Evolutionary conservation across 2,113 vertebrate species (phyloP).

Genomic region (Siphamia tubifer): DNA sequence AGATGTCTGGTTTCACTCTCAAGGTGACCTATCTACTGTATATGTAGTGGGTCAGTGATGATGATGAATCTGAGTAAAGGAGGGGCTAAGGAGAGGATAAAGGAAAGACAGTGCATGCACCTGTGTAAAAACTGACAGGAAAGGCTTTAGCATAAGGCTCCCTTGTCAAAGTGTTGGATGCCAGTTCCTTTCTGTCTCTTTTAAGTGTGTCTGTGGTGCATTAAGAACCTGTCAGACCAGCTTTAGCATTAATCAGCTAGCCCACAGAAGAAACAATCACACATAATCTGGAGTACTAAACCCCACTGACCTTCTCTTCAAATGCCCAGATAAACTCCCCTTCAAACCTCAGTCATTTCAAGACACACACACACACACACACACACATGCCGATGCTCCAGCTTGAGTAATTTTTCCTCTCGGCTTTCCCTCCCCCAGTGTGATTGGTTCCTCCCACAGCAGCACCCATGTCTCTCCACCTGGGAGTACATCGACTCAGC

Average conservation of each 20-base stretch:
- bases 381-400: slow-evolving; percentile 5
- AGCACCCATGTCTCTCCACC: slow-evolving; percentile 62
- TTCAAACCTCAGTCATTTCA: slow-evolving; percentile 57
- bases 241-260: slow-evolving; percentile 74
- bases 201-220: slow-evolving; percentile 62
- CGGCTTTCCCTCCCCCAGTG: neutral
- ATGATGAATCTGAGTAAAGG: slow-evolving; percentile 15
- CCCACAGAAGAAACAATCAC: slow-evolving; percentile 68
- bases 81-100: neutral
- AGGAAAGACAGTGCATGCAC: slow-evolving; percentile 12
- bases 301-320: slow-evolving; percentile 70
- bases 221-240: slow-evolving; percentile 71
- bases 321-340: slow-evolving; percentile 61
- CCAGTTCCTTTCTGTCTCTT: slow-evolving; percentile 48
- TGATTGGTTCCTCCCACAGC: slow-evolving; percentile 51
- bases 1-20: slow-evolving; percentile 50
- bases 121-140: slow-evolving; percentile 30
- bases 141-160: slow-evolving; percentile 63
- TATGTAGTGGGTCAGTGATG: slow-evolving; percentile 39
- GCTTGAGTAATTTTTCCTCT: slow-evolving; percentile 1
- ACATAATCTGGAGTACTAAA: slow-evolving; percentile 72
- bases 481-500: slow-evolving; percentile 59
- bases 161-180: slow-evolving; percentile 52
- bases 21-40: slow-evolving; percentile 69
- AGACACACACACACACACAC: slow-evolving; percentile 24